Conservation (phyloP, 1,140 invertebrate genomes). For the Gryon sp. region DNA sequence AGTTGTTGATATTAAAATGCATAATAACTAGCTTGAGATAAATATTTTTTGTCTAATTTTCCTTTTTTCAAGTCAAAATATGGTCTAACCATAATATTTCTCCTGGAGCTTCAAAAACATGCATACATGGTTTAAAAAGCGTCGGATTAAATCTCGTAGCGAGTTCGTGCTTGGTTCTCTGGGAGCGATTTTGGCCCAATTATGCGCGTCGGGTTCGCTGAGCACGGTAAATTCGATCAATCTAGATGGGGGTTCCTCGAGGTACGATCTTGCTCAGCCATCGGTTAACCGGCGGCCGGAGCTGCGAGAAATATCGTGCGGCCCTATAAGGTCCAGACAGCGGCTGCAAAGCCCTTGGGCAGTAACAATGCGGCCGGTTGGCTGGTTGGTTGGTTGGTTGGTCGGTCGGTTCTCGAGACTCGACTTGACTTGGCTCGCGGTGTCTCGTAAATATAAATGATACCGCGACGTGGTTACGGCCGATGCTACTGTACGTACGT, state of each 20-base stretch:
- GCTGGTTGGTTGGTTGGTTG: no score
- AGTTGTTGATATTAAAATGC: no score
- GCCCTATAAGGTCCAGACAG: slow-evolving; percentile 74
- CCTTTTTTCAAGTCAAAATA: background rate
- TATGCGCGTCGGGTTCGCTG: slow-evolving; percentile 46
- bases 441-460: slow-evolving; percentile 80
- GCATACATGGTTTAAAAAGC: slow-evolving; percentile 26
- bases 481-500: slow-evolving; percentile 70
- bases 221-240: slow-evolving; percentile 68
- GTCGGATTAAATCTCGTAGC: slow-evolving; percentile 24
- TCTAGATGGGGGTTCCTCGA: slow-evolving; percentile 64
- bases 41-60: no score
- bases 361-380: slow-evolving; percentile 75
- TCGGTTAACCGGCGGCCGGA: slow-evolving; percentile 31
- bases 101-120: slow-evolving; percentile 1
- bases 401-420: no score
- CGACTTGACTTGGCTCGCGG: slow-evolving; percentile 64
- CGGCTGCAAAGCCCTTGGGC: slow-evolving; percentile 70
- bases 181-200: slow-evolving; percentile 65
- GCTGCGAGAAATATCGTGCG: slow-evolving; percentile 63
- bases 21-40: no score
- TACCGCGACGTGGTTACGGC: slow-evolving; percentile 75
- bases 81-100: background rate
- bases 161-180: background rate
- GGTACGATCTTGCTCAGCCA: slow-evolving; percentile 41